Conservation (phyloP, 2,113 vertebrate species). For the Pseudorhombus dupliciocellatus region DNA sequence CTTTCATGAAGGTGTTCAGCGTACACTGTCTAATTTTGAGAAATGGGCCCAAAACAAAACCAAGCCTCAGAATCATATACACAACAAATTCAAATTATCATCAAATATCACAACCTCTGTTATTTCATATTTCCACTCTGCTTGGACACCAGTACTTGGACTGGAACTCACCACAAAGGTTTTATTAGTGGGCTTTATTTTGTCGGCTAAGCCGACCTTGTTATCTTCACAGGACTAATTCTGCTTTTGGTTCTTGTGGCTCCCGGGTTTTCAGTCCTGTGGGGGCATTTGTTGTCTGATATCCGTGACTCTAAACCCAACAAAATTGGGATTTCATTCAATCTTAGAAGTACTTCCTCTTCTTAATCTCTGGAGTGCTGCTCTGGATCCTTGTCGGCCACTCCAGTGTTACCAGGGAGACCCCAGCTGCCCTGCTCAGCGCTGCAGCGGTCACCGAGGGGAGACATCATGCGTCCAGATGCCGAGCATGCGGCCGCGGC, state of each 20-base stretch:
- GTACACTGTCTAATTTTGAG: too few relatives aligned
- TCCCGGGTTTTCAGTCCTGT: conserved; percentile 3
- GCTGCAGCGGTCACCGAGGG: conserved; percentile 57
- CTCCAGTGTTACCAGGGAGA: conserved; percentile 76
- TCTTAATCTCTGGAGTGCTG: conserved; percentile 71
- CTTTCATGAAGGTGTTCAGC: background rate
- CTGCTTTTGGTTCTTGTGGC: background rate
- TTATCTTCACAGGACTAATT: conserved; percentile 9
- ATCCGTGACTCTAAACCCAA: conserved; percentile 61
- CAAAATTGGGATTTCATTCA: conserved; percentile 64
- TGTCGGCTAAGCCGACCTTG: conserved; percentile 10
- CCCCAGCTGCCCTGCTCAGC: conserved; percentile 36
- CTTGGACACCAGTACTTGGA: background rate
- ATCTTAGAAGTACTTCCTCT: conserved; percentile 72
- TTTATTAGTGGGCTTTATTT: conserved; percentile 1
- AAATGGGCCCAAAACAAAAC: too few relatives aligned
- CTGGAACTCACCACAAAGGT: background rate
- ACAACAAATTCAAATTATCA: too few relatives aligned
- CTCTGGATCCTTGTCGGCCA: conserved; percentile 44
- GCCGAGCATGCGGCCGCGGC: conserved; percentile 78
- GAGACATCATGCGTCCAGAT: conserved; percentile 83
- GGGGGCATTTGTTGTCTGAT: conserved; percentile 20
- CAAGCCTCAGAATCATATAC: too few relatives aligned
- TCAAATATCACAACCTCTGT: too few relatives aligned
- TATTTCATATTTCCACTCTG: background rate